Percentiles rank a stretch among this genome's conserved stretches.
phyloP scores from a whole-genome alignment of 2,113 vertebrate genomes.

The Empidonax traillii region DNA sequence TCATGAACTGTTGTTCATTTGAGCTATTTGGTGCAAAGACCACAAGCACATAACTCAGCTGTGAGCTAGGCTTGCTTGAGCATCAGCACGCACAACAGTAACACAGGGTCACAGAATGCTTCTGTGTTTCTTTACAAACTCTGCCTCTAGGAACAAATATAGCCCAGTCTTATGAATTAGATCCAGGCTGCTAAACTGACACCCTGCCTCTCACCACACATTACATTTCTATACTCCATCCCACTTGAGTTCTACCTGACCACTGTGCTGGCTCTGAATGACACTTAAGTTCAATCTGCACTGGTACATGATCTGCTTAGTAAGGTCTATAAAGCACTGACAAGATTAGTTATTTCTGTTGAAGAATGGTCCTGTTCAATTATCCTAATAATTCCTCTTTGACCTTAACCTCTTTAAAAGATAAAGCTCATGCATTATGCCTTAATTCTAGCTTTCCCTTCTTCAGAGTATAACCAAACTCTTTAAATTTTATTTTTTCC shows the following conservation, averaged over 20 bases:
- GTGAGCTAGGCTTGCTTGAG: background rate
- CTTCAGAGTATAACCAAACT: background rate
- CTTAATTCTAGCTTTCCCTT: background rate
- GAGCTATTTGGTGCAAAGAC: background rate
- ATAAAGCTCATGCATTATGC: background rate
- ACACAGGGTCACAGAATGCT: background rate
- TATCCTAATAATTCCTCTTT: constrained; percentile 25
- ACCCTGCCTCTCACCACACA: background rate
- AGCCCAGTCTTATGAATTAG: background rate
- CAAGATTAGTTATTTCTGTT: background rate
- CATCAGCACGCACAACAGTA: background rate
- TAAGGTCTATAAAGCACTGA: constrained; percentile 4
- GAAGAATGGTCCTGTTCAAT: background rate
- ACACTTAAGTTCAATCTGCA: background rate
- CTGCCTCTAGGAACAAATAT: background rate
- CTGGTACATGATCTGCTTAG: background rate
- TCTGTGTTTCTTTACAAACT: background rate
- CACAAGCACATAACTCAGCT: background rate
- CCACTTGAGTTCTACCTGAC: background rate
- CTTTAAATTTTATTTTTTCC: background rate
- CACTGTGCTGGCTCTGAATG: background rate
- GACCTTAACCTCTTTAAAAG: background rate
- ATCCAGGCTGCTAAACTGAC: background rate
- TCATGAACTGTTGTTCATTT: background rate
- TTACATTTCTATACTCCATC: background rate